Evolutionary conservation across 1,140 invertebrate genomes (phyloP).

Genomic region (Hirudo medicinalis): DNA sequence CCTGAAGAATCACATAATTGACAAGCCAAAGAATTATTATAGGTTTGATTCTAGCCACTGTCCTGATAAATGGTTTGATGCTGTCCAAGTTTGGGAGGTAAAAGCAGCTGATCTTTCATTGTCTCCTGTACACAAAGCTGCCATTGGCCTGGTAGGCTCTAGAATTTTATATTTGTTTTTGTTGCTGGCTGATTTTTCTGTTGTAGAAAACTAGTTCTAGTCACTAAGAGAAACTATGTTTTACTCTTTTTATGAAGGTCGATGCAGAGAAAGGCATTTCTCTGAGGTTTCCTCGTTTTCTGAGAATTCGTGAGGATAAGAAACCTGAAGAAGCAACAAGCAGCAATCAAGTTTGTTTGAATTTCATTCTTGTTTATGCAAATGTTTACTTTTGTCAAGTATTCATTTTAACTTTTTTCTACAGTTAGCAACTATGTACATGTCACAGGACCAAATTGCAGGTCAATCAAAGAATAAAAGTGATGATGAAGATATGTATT

Average conservation of each 20-base stretch:
- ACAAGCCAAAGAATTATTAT: constrained; percentile 70
- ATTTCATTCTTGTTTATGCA: not conserved
- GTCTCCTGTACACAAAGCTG: constrained; percentile 84
- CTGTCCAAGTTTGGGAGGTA: constrained; percentile 88
- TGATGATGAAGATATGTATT: constrained; percentile 16
- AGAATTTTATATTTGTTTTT: no score
- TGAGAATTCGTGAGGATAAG: constrained; percentile 87
- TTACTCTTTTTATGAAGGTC: constrained; percentile 45
- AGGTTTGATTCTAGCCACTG: constrained; percentile 52
- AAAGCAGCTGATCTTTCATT: constrained; percentile 96
- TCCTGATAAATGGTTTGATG: constrained; percentile 91
- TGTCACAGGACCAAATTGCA: constrained; percentile 77
- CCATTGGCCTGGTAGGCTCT: constrained; percentile 56
- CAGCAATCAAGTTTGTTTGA: constrained; percentile 58
- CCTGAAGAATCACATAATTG: constrained; percentile 62
- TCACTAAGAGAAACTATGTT: constrained; percentile 18
- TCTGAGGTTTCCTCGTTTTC: constrained; percentile 83
- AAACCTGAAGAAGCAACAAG: constrained; percentile 76
- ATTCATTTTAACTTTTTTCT: constrained; percentile 16
- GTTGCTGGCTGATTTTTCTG: not conserved
- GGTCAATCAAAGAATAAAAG: constrained; percentile 48
- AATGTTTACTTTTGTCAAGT: not conserved
- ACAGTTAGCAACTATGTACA: constrained; percentile 61
- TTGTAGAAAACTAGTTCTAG: not conserved
- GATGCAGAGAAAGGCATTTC: constrained; percentile 88